Evolutionary conservation across 2,797 vertebrate species (phyloP).

Genomic region (Mionectes olivaceus): DNA sequence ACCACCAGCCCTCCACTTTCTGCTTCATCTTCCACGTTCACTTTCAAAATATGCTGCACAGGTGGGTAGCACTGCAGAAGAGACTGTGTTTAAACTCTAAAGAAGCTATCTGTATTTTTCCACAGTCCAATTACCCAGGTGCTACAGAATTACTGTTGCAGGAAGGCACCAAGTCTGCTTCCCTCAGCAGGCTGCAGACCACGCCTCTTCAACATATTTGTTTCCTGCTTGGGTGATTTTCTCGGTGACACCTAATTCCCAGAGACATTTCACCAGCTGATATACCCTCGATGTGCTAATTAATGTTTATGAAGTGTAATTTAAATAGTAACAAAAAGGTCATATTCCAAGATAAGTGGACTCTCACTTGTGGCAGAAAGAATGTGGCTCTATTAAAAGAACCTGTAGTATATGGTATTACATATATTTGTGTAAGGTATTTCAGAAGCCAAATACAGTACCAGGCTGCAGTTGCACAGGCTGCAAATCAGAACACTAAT

Average conservation of each 20-base stretch:
- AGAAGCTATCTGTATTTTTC: not conserved
- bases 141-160: not conserved
- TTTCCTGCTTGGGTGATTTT: constrained; percentile 54
- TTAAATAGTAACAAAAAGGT: constrained; percentile 36
- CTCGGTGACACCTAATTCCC: constrained; percentile 40
- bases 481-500: not conserved
- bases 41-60: not conserved
- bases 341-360: not conserved
- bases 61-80: not conserved
- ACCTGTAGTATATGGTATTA: not conserved
- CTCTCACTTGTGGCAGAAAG: not conserved
- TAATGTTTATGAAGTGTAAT: constrained; percentile 23
- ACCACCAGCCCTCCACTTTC: not conserved
- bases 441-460: not conserved
- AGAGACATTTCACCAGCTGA: constrained; percentile 62
- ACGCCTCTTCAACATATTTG: constrained; percentile 32
- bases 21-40: not conserved
- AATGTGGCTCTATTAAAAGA: not conserved
- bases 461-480: not conserved
- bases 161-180: not conserved
- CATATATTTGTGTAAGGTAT: not conserved
- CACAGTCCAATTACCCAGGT: not conserved
- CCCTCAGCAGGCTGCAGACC: constrained; percentile 38
- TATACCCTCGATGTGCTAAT: constrained; percentile 45
- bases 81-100: not conserved